Evolutionary conservation across 1,140 invertebrate species (phyloP), one percentile per base, ranked within the genome.

Genomic region (Drosophila willistoni): DNA sequence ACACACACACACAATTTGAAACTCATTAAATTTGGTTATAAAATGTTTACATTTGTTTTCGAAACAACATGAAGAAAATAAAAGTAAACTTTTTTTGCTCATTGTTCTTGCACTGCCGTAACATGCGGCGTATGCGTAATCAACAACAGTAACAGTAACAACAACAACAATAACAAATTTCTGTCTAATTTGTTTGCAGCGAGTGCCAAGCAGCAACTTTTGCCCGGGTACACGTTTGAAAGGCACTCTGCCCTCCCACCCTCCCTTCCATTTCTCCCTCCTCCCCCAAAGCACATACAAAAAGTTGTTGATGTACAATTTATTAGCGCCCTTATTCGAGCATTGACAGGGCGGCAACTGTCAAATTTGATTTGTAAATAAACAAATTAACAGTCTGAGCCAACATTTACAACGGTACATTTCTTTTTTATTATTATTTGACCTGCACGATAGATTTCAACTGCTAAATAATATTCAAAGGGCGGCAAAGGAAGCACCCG

Each of bases 101-200:
- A 64, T 76, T 76, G 65, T 59, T 55, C 70, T 22, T 63, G 56
- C 65, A 19, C 54, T 42, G 77, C 51, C 41, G 64, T 66, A 9
- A 44, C 59, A 87, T 68, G 65, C 64, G 57, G 56, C 76, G 79
- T 82, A 82, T 87, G 72, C 79, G 79, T 68, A 87, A 86, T 86
- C 65, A 75, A 68, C 29, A 73, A 60, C 60, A 74, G 17, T 62
- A 41, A 12, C 19, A n/a, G n/a, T 22, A 25, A 25, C 22, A 25
- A 25, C 29, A 44, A 68, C 39, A 73, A 61, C 57, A 73, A 33
- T 9, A 29, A 54, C 12, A 69, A 82, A 72, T 74, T 68, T 68
- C 10, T 54, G 39, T 36, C 64, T 76, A 77, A 87, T 81, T 85
- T 81, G 66, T 68, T 67, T 72, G 74, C n/a, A 60, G 83, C 79